Evolutionary conservation across 2,888 invertebrate genomes (phyloP).

Genomic region (Cephus sareptanus): DNA sequence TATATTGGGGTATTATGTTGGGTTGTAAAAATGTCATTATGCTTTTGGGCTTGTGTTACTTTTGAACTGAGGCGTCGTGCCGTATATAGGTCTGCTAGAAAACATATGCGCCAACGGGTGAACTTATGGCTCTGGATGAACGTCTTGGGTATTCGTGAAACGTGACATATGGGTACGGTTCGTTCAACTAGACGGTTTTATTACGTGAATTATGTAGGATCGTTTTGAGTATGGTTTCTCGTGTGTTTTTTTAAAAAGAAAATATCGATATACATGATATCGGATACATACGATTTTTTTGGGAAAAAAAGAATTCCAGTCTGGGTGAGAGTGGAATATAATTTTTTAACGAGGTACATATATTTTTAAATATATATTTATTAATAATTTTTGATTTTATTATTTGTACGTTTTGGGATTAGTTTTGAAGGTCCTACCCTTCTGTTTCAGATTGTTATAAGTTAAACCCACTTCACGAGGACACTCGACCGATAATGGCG

Average conservation of each 20-base stretch:
- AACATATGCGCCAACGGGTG: neutral
- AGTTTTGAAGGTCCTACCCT: neutral
- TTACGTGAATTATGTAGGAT: neutral
- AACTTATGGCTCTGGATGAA: neutral
- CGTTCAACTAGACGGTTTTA: neutral
- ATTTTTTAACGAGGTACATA: neutral
- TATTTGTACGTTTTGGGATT: neutral
- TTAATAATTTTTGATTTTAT: neutral
- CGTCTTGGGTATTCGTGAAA: neutral
- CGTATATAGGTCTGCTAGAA: neutral
- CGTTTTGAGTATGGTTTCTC: neutral
- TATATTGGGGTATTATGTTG: constrained; percentile 1
- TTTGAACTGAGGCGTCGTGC: neutral
- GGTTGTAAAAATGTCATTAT: constrained; percentile 3
- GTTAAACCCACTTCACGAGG: constrained; percentile 7
- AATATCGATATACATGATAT: neutral
- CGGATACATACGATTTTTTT: neutral
- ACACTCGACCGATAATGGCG: constrained; percentile 54
- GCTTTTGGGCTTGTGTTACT: neutral
- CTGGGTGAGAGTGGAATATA: neutral
- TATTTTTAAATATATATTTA: neutral
- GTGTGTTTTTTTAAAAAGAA: neutral
- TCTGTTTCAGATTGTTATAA: constrained; percentile 39
- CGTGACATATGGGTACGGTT: neutral
- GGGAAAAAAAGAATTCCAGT: neutral